Evolutionary conservation across 2,113 vertebrate species (phyloP), one percentile per base, ranked within the genome.

Genomic region (Tragelaphus strepsiceros): DNA sequence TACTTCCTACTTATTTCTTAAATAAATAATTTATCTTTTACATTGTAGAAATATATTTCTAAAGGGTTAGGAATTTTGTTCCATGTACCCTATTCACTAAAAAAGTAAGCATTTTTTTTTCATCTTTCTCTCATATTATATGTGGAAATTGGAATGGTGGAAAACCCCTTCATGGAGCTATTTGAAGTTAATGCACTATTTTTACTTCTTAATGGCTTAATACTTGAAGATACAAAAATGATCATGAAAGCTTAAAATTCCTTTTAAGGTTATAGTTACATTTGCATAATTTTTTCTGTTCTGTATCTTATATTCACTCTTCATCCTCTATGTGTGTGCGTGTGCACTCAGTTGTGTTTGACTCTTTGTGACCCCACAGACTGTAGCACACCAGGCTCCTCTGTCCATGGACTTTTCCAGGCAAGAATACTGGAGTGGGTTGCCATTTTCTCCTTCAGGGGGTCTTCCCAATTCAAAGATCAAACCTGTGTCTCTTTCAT

Each of bases 181-280:
- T 90, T 95, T 90, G 11, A 32, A 94, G 84, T 58, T 61, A 90
- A 85, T 80, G 91, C 4, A 49, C 8, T 78, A n/a, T 82, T 97
- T 95, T 91, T 46, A 80, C 19, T 64, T 94, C 94, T 94, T 84
- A 97, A 90, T 87, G 28, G 30, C 21, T 80, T 94, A 96, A 87
- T 96, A 97, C 35, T 88, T 96, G 7, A 19, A 84, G 26, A 90
- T 14, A 59, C 56, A 28, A 90, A 96, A 93, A 12, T 90, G 28
- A 90, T 92, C 30, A 61, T 7, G 30, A 89, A 78, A 26, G 43
- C 21, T 94, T 64, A 84, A 81, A 92, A n/a, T 88, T 67, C 88
- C 3, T 74, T 81, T 87, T 84, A 97, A 77, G 32, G 32, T n/a
- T 92, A 81, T 49, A 91, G n/a, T 32, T 82, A 78, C 16, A 90